Evolutionary conservation across 2,888 invertebrate genomes (phyloP), one percentile per base, ranked within the genome.

Genomic region (Ectobius pallidus): DNA sequence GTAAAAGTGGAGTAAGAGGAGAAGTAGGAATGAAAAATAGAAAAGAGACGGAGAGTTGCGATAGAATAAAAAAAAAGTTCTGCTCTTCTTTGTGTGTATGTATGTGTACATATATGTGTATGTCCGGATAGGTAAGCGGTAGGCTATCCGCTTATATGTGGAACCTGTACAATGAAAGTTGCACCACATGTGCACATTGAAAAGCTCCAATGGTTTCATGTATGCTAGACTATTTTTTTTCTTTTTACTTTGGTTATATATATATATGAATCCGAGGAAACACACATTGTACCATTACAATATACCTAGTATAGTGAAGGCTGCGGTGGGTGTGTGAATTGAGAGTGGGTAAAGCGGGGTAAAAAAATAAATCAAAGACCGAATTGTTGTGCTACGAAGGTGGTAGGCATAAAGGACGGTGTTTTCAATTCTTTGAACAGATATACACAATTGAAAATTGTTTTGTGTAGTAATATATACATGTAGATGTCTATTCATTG

Each of bases 61-160:
- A n/a, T 16, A 58, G 61, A 55, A 49, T 52, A 69, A 69, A 65
- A 69, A 71, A 70, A 69, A 69, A 69, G 46, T 30, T 46, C 70
- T 68, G 55, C 62, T 69, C 72, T 69, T 74, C 69, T 70, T 69
- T 74, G 69, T 58, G 34, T 34, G 70, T 58, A 58, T 73, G 68
- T 67, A n/a, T n/a, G n/a, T n/a, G n/a, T n/a, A n/a, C n/a, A n/a
- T n/a, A n/a, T n/a, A n/a, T n/a, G n/a, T n/a, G n/a, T n/a, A n/a
- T n/a, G n/a, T n/a, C n/a, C n/a, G n/a, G n/a, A n/a, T n/a, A n/a
- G n/a, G n/a, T n/a, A n/a, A n/a, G n/a, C 70, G 70, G 73, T 68
- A 58, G 67, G 67, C 70, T 73, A 73, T 68, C 70, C 73, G 73
- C 70, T 73, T 73, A 70, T 70, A 58, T 73, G 46, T 70, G 62